Evolutionary conservation across 2,888 invertebrate genomes (phyloP), one percentile per base, ranked within the genome.

Genomic region (Catocala fraxini): DNA sequence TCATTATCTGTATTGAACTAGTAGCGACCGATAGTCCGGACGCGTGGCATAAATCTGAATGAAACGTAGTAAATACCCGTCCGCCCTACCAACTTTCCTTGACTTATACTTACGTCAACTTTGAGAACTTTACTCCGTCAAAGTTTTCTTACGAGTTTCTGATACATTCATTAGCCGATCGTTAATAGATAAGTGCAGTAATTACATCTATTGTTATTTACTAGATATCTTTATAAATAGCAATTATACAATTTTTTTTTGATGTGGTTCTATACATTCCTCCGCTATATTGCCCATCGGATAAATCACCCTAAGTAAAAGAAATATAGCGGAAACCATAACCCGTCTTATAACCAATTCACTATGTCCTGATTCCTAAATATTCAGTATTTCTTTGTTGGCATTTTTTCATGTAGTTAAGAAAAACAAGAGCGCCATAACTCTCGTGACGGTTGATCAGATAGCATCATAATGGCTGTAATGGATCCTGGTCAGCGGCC

Each of bases 401-500:
- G 85, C 86, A 87, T 89, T 91, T 92, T 85, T 92, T 87, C 79
- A 84, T 88, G 87, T 88, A 89, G 89, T 90, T 90, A 89, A 90
- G 90, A 89, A 93, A 92, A 93, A 92, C 92, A 92, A 93, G 88
- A 88, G 89, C 85, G 85, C 90, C 84, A 93, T 94, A 93, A 94
- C 90, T 94, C 93, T 94, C 84, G 86, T 88, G 86, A 88, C 90
- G 93, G 89, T 89, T 91, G 90, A 94, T 94, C 94, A 91, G 94
- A 94, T 94, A 94, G 83, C 83, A 77, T 76, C 84, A 89, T 94
- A 94, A 94, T 93, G 93, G 94, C 90, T 88, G 89, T 94, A 94
- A 94, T 94, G 92, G 91, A 92, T 94, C 94, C 93, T 94, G 94
- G 93, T 92, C 94, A 94, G 93, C 93, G 91, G 93, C 93, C 94